Percentiles rank a stretch among this genome's conserved stretches.
Conservation (phyloP, 2,888 invertebrate species). For the Philopedon plagiatum region DNA sequence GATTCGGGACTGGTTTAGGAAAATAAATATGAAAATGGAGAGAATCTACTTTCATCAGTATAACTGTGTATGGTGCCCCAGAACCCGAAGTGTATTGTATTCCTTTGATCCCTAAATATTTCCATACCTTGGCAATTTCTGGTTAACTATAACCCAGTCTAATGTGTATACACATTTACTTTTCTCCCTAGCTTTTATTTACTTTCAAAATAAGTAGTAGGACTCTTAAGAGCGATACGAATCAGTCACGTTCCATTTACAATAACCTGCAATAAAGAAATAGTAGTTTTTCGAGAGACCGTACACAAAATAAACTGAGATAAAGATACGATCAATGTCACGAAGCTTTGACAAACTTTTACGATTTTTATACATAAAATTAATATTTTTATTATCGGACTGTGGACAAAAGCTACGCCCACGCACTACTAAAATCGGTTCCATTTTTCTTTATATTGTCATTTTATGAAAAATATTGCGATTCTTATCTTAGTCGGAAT, state of each 20-base stretch:
- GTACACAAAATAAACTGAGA: neutral
- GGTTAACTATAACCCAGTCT: too few species aligned
- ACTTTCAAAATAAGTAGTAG: too few species aligned
- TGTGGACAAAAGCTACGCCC: slow-evolving; percentile 9
- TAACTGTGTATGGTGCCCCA: too few species aligned
- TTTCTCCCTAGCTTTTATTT: too few species aligned
- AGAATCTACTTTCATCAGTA: too few species aligned
- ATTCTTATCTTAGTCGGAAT: neutral
- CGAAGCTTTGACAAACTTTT: slow-evolving; percentile 13
- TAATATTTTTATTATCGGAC: neutral
- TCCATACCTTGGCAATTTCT: too few species aligned
- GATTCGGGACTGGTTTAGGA: too few species aligned
- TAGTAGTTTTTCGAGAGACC: neutral
- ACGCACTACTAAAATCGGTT: neutral
- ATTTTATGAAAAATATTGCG: slow-evolving; percentile 9
- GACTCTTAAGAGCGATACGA: neutral
- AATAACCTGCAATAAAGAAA: slow-evolving; percentile 18
- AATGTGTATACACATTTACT: too few species aligned
- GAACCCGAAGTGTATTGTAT: too few species aligned
- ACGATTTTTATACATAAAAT: neutral
- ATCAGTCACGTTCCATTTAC: slow-evolving; percentile 15
- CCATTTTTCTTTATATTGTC: slow-evolving; percentile 13
- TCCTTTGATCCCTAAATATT: too few species aligned
- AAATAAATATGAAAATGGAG: too few species aligned
- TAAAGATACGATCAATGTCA: slow-evolving; percentile 3